phyloP scores from a whole-genome alignment of 1,140 invertebrate genomes.

The Coelopa frigida region DNA sequence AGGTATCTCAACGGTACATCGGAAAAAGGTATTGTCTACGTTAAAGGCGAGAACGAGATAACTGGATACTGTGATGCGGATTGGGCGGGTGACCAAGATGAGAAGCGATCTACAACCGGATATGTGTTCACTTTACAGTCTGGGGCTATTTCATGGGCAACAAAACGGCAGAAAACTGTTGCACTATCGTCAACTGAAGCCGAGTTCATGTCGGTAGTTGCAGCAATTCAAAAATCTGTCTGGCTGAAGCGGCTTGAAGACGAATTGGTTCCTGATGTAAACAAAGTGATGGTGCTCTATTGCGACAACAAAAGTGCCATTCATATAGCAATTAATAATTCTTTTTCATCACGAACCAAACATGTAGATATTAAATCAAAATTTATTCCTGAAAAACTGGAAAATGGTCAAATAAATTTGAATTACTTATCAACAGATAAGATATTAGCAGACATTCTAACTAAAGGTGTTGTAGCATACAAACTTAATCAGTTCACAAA shows the following conservation, averaged over 20 bases:
- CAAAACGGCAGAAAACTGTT: conserved; percentile 28
- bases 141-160: conserved; percentile 26
- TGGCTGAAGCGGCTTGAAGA: conserved; percentile 7
- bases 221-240: conserved; percentile 18
- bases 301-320: conserved; percentile 26
- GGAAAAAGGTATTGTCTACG: neutral
- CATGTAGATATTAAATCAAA: no score
- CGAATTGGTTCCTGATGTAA: neutral
- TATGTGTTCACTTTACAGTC: conserved; percentile 25
- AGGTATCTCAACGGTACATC: conserved; percentile 39
- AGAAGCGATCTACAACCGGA: conserved; percentile 31
- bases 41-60: conserved; percentile 1
- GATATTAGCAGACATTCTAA: no score
- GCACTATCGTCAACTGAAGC: conserved; percentile 34
- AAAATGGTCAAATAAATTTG: no score
- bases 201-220: conserved; percentile 32
- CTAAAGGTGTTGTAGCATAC: no score
- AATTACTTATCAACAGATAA: no score
- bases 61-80: conserved; percentile 18
- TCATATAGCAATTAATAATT: no score
- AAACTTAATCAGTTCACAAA: no score
- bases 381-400: no score
- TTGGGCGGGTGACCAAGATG: conserved; percentile 15
- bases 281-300: conserved; percentile 9
- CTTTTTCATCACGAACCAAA: no score